phyloP scores from a whole-genome alignment of 2,888 invertebrate species.

The Drosophila affinis region DNA sequence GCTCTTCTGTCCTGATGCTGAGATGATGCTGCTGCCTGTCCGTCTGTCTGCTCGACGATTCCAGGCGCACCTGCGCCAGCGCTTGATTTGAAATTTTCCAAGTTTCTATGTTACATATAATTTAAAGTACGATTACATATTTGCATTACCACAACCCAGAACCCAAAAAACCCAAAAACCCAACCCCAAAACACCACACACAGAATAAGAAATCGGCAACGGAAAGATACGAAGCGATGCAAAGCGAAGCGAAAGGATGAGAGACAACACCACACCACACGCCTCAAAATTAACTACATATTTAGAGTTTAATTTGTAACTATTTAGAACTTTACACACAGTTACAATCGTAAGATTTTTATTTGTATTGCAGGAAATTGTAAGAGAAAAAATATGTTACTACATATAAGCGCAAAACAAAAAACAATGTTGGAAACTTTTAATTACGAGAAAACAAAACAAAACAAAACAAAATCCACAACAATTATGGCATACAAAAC shows the following conservation, averaged over 20 bases:
- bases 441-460: constrained; percentile 68
- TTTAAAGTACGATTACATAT: constrained; percentile 73
- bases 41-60: constrained; percentile 49
- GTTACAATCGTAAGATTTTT: constrained; percentile 75
- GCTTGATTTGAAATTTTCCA: constrained; percentile 75
- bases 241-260: constrained; percentile 27
- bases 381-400: constrained; percentile 74
- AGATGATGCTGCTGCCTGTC: neutral
- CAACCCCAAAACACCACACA: constrained; percentile 26
- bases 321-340: constrained; percentile 77
- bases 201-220: constrained; percentile 24
- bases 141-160: constrained; percentile 54
- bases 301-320: constrained; percentile 76
- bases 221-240: constrained; percentile 25
- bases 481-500: constrained; percentile 58
- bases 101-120: constrained; percentile 70
- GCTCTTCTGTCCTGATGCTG: constrained; percentile 31
- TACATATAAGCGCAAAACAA: constrained; percentile 74
- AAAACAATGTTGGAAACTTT: constrained; percentile 74
- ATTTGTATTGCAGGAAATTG: constrained; percentile 76
- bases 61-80: constrained; percentile 65
- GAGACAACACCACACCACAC: constrained; percentile 55
- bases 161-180: constrained; percentile 18
- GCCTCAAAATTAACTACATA: constrained; percentile 78
- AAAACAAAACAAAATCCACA: constrained; percentile 61